These are phyloP conservation scores for Hylomyscus alleni DNA, from an alignment of 2,797 vertebrate genomes.

Conservation along the genomic window DNA sequence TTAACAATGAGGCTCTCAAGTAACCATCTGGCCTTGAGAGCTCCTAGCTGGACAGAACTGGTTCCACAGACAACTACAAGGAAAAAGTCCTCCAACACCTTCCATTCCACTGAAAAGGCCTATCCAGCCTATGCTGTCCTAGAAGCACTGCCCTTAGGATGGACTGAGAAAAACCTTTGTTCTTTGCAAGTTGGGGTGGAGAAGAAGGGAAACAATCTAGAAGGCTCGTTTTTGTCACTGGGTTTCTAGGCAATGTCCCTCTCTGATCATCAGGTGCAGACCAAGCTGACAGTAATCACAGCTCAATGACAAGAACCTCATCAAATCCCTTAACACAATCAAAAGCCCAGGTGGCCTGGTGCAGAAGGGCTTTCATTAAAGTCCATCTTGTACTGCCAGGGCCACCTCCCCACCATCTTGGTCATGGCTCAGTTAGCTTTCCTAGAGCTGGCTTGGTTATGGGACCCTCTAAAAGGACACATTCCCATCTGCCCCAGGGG, in stretches of 20 bases:
- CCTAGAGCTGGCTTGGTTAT: neutral
- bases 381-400: neutral
- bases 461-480: neutral
- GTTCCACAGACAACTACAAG: neutral
- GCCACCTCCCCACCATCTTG: neutral
- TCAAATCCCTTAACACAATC: neutral
- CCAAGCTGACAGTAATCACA: neutral
- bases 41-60: neutral
- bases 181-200: neutral
- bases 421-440: neutral
- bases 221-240: neutral
- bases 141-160: neutral
- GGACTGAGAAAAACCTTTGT: neutral
- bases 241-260: neutral
- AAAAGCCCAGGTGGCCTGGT: neutral
- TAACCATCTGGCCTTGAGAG: neutral
- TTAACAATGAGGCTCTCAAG: neutral
- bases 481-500: neutral
- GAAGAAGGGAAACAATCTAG: neutral
- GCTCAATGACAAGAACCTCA: neutral
- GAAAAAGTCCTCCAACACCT: neutral
- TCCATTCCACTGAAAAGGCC: neutral
- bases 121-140: neutral
- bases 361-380: conserved; percentile 6
- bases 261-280: neutral